Conservation (phyloP, 2,888 invertebrate genomes). For the Callimorpha dominula region DNA sequence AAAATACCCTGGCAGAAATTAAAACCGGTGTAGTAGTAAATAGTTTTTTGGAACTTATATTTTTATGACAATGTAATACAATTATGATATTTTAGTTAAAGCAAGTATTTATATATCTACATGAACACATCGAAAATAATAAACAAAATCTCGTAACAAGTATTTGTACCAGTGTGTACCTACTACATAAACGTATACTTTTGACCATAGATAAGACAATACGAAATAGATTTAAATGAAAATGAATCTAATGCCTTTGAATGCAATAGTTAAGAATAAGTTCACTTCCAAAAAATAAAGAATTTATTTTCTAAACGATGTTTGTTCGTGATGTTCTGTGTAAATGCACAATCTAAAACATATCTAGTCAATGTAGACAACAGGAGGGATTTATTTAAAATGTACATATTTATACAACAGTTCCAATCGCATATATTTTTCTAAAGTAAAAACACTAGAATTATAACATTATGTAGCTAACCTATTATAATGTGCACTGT, state of each 20-base stretch:
- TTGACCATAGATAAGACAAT: constrained; percentile 86
- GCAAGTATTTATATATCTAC: not conserved
- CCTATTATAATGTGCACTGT: constrained; percentile 25
- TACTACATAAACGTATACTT: constrained; percentile 61
- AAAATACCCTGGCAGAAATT: constrained; percentile 38
- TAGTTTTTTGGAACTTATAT: constrained; percentile 21
- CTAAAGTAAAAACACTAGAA: constrained; percentile 59
- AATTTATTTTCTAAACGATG: constrained; percentile 78
- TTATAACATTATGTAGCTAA: constrained; percentile 54
- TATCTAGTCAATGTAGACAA: constrained; percentile 85
- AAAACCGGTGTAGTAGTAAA: constrained; percentile 51
- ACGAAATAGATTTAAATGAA: constrained; percentile 78
- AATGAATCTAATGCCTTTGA: constrained; percentile 78
- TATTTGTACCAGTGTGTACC: constrained; percentile 51
- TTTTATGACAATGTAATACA: constrained; percentile 9
- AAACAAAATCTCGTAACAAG: not conserved
- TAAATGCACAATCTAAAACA: constrained; percentile 82
- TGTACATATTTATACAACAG: constrained; percentile 69
- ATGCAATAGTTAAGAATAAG: constrained; percentile 83
- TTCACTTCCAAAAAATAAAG: constrained; percentile 74
- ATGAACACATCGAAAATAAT: constrained; percentile 8
- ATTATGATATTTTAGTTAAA: constrained; percentile 3
- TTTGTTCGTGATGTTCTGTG: constrained; percentile 71
- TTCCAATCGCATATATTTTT: constrained; percentile 84
- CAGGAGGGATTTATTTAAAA: constrained; percentile 73